Conservation (phyloP, 2,113 vertebrate genomes). For the Sminthopsis crassicaudata region DNA sequence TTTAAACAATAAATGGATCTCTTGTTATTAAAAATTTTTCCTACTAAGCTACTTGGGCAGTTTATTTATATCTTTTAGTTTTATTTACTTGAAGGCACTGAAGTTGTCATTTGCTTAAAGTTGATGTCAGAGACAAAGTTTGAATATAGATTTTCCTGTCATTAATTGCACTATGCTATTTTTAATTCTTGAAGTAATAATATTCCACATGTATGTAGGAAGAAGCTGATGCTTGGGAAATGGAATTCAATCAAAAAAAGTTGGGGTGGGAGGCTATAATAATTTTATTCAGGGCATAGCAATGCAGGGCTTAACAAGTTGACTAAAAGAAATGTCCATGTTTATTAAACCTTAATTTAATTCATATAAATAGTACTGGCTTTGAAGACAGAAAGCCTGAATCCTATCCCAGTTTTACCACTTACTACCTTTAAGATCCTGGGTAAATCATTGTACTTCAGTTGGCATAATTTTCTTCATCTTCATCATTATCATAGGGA, state of each 20-base stretch:
- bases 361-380: neutral
- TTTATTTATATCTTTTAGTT: neutral
- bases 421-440: neutral
- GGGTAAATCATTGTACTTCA: neutral
- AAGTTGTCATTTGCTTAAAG: neutral
- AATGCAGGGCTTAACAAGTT: no score
- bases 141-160: neutral
- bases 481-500: neutral
- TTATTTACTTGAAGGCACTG: neutral
- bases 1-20: neutral
- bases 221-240: slow-evolving; percentile 78
- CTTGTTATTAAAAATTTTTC: neutral
- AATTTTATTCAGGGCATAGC: no score
- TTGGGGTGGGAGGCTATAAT: no score
- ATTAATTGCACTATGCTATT: neutral
- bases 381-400: neutral
- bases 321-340: neutral
- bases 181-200: neutral
- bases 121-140: neutral
- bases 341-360: neutral
- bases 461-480: neutral
- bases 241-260: slow-evolving; percentile 74
- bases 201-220: slow-evolving; percentile 59
- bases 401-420: neutral
- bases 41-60: neutral